phyloP scores from a whole-genome alignment of 2,797 vertebrate species.

The Periparus ater region DNA sequence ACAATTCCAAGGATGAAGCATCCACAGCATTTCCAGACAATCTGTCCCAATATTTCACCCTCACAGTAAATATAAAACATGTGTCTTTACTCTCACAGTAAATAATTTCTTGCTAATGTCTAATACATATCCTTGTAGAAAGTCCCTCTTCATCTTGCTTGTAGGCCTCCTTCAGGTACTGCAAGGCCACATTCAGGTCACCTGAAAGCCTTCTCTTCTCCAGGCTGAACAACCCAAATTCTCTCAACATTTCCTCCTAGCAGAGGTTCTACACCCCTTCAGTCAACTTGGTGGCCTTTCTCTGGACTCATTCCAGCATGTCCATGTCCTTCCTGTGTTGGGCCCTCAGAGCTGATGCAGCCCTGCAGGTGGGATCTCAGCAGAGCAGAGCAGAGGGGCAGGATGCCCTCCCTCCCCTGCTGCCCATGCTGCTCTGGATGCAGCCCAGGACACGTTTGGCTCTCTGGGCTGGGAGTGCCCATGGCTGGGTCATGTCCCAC shows the following conservation, averaged over 20 bases:
- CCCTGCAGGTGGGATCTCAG: background rate
- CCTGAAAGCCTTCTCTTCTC: background rate
- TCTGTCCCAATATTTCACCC: background rate
- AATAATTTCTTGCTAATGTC: background rate
- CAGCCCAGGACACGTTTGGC: background rate
- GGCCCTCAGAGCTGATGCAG: background rate
- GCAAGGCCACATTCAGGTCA: background rate
- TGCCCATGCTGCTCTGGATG: rapidly evolving
- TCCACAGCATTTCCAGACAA: background rate
- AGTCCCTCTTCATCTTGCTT: background rate
- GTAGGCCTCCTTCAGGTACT: background rate
- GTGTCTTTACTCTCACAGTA: background rate
- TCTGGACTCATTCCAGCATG: background rate
- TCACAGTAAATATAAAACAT: background rate
- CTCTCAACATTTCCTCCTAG: background rate
- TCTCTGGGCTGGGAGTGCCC: background rate
- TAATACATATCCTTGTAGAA: background rate
- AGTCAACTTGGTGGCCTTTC: background rate
- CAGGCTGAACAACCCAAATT: background rate
- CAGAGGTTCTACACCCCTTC: background rate
- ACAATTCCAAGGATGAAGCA: background rate
- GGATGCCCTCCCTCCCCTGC: background rate
- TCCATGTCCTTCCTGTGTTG: background rate
- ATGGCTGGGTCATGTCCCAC: background rate
- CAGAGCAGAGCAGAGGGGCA: background rate